A percentile compares a stretch with the other conserved stretches of the same genome.
These are phyloP conservation scores for Myotis lucifugus DNA, from an alignment of 2,113 vertebrate genomes.

Conservation along the genomic window DNA sequence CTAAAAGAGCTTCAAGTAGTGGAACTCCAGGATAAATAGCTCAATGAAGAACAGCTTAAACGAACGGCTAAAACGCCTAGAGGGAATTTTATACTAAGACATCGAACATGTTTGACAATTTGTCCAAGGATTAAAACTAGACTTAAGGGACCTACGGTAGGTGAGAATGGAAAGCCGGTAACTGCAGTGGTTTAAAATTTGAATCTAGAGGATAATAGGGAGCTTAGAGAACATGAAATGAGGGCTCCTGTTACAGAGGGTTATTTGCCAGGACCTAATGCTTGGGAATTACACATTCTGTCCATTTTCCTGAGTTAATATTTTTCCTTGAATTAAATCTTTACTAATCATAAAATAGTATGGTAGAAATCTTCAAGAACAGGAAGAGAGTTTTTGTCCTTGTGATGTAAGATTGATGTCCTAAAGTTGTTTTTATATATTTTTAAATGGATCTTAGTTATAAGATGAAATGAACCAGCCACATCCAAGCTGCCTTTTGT, in stretches of 20 bases:
- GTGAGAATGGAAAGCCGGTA: neutral
- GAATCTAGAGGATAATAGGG: neutral
- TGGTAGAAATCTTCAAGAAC: slow-evolving; percentile 34
- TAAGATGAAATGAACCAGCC: neutral
- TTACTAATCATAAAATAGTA: neutral
- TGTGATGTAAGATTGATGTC: slow-evolving; percentile 34
- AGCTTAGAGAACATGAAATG: slow-evolving; percentile 33
- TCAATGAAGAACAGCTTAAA: neutral
- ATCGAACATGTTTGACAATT: neutral
- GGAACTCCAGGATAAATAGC: neutral
- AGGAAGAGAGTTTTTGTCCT: slow-evolving; percentile 40
- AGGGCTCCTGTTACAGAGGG: neutral
- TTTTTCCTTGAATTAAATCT: slow-evolving; percentile 25
- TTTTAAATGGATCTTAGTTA: slow-evolving; percentile 28
- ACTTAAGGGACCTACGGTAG: neutral
- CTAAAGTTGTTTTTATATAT: slow-evolving; percentile 15
- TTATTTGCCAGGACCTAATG: neutral
- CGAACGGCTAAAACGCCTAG: neutral
- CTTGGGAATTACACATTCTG: neutral
- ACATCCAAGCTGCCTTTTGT: slow-evolving; percentile 4
- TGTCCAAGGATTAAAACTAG: slow-evolving; percentile 26
- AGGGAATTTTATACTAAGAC: neutral
- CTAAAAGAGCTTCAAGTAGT: slow-evolving; percentile 15
- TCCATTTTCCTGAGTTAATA: neutral
- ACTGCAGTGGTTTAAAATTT: neutral